Percentiles rank a stretch among this genome's conserved stretches.
phyloP scores from a whole-genome alignment of 2,797 vertebrate species.

The Cheirogaleus major region DNA sequence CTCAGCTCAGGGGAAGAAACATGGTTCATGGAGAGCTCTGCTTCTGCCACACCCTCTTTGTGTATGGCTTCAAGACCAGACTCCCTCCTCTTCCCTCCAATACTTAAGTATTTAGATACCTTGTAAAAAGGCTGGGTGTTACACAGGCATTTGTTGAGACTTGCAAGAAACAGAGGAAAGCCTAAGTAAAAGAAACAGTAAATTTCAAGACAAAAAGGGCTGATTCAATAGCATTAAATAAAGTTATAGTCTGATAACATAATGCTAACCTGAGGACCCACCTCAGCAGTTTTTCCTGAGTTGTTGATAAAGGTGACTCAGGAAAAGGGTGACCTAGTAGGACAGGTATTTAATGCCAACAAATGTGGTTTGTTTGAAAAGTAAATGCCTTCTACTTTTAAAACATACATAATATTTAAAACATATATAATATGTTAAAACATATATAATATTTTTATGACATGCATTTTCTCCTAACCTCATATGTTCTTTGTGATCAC shows the following conservation, averaged over 20 bases:
- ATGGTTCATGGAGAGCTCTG: not conserved
- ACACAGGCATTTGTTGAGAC: constrained; percentile 6
- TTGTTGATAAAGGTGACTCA: not conserved
- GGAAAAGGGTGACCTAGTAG: not conserved
- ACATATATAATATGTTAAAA: not conserved
- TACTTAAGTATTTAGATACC: not conserved
- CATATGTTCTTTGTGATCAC: not conserved
- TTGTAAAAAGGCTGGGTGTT: not conserved
- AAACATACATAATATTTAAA: not conserved
- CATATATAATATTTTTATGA: not conserved
- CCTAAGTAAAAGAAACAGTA: not conserved
- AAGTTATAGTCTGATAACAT: not conserved
- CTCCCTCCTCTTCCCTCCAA: not conserved
- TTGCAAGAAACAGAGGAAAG: not conserved
- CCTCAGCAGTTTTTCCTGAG: not conserved
- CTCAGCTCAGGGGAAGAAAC: not conserved
- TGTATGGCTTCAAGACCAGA: not conserved
- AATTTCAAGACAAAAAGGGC: not conserved
- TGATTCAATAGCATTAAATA: not conserved
- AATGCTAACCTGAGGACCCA: not conserved
- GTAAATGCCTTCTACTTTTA: not conserved
- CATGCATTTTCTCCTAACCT: not conserved
- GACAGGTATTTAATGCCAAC: not conserved
- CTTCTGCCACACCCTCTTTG: not conserved
- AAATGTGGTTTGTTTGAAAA: not conserved